A percentile compares a stretch with the other conserved stretches of the same genome.
Evolutionary conservation across 2,888 invertebrate species (phyloP).

Genomic region (Leptopilina drosophilae): DNA sequence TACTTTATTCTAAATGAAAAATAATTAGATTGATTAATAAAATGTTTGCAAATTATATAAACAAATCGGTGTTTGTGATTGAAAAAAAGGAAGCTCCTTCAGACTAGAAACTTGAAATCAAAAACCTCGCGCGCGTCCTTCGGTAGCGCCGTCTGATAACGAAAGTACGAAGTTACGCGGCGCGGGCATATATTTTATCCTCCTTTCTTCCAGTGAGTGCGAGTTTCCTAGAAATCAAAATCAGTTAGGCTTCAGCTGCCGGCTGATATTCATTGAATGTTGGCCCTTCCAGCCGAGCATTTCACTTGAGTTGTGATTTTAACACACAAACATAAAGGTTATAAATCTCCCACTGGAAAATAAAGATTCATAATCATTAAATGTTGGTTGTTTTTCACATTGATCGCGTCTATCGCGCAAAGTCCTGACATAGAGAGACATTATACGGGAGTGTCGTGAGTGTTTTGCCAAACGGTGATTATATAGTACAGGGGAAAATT

Average conservation of each 20-base stretch:
- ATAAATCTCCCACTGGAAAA: neutral
- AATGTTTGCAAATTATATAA: too few species aligned
- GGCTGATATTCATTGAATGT: slow-evolving; percentile 61
- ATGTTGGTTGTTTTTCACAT: slow-evolving; percentile 31
- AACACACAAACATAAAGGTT: slow-evolving; percentile 45
- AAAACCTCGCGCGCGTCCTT: neutral
- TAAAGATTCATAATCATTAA: slow-evolving; percentile 6
- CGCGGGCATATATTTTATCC: slow-evolving; percentile 2
- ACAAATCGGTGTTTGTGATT: too few species aligned
- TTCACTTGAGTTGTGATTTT: neutral
- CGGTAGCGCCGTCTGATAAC: neutral
- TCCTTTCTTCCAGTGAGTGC: slow-evolving; percentile 24
- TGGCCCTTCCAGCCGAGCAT: slow-evolving; percentile 28
- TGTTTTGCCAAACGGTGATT: slow-evolving; percentile 44
- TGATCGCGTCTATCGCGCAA: slow-evolving; percentile 46
- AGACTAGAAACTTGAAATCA: neutral
- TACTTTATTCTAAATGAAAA: too few species aligned
- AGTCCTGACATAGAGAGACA: slow-evolving; percentile 33
- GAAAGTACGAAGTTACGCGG: neutral
- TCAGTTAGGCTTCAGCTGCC: slow-evolving; percentile 73
- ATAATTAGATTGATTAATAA: too few species aligned
- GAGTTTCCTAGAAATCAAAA: neutral
- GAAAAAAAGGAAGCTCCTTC: too few species aligned
- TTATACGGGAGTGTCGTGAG: slow-evolving; percentile 24
- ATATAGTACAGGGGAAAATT: slow-evolving; percentile 35